Percentiles rank a stretch among this genome's conserved stretches.
phyloP scores from a whole-genome alignment of 1,140 invertebrate species.

The Macrotrachela quadricornifera region DNA sequence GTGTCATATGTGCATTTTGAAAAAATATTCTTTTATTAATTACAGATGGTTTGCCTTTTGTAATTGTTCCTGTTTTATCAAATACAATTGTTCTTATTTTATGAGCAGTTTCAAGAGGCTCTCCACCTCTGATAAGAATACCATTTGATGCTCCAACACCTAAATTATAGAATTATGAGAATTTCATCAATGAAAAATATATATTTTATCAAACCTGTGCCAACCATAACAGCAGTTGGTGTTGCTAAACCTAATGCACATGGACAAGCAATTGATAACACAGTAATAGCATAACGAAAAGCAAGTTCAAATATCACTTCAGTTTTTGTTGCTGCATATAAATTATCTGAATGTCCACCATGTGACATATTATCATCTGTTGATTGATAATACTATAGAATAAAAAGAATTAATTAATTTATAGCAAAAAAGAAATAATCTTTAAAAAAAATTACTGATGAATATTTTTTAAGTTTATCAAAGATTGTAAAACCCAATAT shows the following conservation, averaged over 20 bases:
- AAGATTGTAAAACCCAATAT: conserved; percentile 53
- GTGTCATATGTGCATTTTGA: too few relatives aligned
- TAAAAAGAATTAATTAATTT: too few relatives aligned
- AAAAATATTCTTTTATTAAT: conserved; percentile 23
- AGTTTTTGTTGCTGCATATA: conserved; percentile 2
- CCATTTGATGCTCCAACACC: conserved; percentile 75
- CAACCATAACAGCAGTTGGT: conserved; percentile 90
- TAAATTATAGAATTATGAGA: too few relatives aligned
- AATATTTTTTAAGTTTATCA: neutral
- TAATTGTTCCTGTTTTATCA: conserved; percentile 96
- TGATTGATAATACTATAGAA: conserved; percentile 27
- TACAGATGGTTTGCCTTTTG: conserved; percentile 61
- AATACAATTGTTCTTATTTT: conserved; percentile 85
- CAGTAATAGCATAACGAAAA: conserved; percentile 82
- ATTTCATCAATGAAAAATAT: too few relatives aligned
- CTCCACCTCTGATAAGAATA: conserved; percentile 88
- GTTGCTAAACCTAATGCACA: conserved; percentile 89
- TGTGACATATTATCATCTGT: conserved; percentile 84
- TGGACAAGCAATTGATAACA: conserved; percentile 89
- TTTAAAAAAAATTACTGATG: too few relatives aligned
- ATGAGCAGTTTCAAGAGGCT: conserved; percentile 79
- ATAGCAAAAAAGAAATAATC: neutral
- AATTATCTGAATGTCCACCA: conserved; percentile 29
- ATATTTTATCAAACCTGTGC: too few relatives aligned
- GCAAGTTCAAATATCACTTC: conserved; percentile 56